These are phyloP conservation scores for Julus scandinavius DNA, from an alignment of 2,888 invertebrate genomes.

Conservation along the genomic window DNA sequence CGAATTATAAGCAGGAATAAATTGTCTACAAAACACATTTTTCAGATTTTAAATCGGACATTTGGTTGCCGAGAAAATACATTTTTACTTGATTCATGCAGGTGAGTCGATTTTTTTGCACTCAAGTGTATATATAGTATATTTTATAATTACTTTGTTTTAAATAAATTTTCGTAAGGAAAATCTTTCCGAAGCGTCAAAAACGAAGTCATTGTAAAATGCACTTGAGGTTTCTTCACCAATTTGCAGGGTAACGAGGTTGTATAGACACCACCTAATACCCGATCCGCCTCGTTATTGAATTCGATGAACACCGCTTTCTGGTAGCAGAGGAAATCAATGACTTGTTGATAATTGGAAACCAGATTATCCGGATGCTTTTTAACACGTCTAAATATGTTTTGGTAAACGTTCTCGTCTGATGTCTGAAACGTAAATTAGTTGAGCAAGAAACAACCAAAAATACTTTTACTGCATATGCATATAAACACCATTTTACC, in stretches of 20 bases:
- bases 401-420: background rate
- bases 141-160: background rate
- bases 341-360: background rate
- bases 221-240: background rate
- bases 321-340: background rate
- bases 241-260: background rate
- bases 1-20: no score
- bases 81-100: no score
- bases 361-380: background rate
- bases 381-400: background rate
- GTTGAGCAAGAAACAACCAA: background rate
- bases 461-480: background rate
- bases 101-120: no score
- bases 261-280: background rate
- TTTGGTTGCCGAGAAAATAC: no score
- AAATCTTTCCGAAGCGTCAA: background rate
- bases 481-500: background rate
- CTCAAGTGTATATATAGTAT: no score
- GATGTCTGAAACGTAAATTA: background rate
- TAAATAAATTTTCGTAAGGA: background rate
- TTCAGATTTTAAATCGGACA: no score
- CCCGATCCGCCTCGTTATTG: background rate
- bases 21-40: no score
- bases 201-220: background rate
- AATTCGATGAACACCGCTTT: background rate